These are phyloP conservation scores for Cyphomyrus plagiostoma DNA, from an alignment of 2,113 vertebrate species.

Conservation along the genomic window DNA sequence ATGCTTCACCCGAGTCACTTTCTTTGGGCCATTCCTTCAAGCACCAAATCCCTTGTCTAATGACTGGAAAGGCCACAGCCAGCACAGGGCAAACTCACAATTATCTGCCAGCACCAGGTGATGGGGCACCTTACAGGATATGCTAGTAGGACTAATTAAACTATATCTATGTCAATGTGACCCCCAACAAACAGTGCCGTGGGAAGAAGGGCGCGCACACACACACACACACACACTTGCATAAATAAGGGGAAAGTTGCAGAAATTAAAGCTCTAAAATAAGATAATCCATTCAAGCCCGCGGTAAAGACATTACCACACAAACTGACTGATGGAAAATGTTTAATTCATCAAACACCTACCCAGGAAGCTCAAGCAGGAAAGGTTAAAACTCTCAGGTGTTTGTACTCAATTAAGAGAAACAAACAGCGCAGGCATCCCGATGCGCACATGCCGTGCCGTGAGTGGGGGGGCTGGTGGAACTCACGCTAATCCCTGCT, in stretches of 20 bases:
- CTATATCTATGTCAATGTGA: neutral
- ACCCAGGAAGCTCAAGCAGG: slow-evolving; percentile 19
- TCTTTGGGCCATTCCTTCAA: neutral
- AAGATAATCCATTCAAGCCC: slow-evolving; percentile 20
- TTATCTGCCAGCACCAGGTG: neutral
- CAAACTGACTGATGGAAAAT: slow-evolving; percentile 36
- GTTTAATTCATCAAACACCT: slow-evolving; percentile 33
- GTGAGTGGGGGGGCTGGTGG: neutral
- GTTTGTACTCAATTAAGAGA: slow-evolving; percentile 5
- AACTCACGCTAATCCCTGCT: neutral
- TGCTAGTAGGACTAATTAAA: neutral
- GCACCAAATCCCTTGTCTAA: neutral
- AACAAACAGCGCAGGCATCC: neutral
- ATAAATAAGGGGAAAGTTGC: neutral
- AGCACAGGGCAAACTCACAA: neutral
- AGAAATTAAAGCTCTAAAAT: slow-evolving; percentile 16
- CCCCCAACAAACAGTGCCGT: neutral
- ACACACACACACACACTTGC: neutral
- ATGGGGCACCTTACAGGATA: neutral
- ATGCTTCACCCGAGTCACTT: neutral
- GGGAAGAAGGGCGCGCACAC: neutral
- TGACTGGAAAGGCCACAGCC: neutral
- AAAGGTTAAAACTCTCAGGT: slow-evolving; percentile 31
- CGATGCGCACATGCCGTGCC: neutral
- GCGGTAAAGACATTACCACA: slow-evolving; percentile 9